Evolutionary conservation across 2,797 vertebrate species (phyloP), one percentile per base, ranked within the genome.

Genomic region (Falco novaeseelandiae): DNA sequence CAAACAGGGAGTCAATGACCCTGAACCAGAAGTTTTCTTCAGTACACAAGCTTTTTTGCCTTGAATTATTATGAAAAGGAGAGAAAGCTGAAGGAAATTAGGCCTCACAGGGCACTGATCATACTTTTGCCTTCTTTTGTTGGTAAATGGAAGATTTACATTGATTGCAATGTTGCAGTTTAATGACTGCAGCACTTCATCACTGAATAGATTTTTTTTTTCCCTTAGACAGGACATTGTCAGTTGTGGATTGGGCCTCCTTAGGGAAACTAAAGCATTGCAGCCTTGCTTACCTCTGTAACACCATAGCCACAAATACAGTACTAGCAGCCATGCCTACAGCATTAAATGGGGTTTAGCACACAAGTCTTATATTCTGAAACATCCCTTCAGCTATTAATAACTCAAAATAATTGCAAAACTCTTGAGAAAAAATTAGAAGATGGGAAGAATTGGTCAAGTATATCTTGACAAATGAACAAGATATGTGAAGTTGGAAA

Each of bases 101-200:
- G 22, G 80, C 52, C 59, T 88, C 48, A 67, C 18, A 93, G 79
- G 65, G 65, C 48, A 80, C 59, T 61, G 40, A 80, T 91, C 51
- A 77, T 89, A 93, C 36, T 90, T 95, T 73, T 81, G 16, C 44
- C 44, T 93, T 88, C 61, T 90, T 91, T 96, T 93, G 52, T 93
- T 86, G 20, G 25, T 94, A 65, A 88, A 1, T 74, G 69, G 91
- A 94, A 86, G 72, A 93, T 91, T 96, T 93, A 72, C 91, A 83
- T 89, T 93, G 87, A 94, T 85, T 89, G 44, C 34, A 78, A 78
- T 63, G 79, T 65, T 93, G 65, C 49, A 81, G 20, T 83, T 94
- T 96, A 96, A 96, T 86, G 90, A 91, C 85, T 88, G 52, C 22
- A 86, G 13, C 82, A 83, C 59, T 93, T 96, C 61, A 81, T 73